These are phyloP conservation scores for Therioaphis trifolii DNA, from an alignment of 2,888 invertebrate genomes.

Conservation along the genomic window DNA sequence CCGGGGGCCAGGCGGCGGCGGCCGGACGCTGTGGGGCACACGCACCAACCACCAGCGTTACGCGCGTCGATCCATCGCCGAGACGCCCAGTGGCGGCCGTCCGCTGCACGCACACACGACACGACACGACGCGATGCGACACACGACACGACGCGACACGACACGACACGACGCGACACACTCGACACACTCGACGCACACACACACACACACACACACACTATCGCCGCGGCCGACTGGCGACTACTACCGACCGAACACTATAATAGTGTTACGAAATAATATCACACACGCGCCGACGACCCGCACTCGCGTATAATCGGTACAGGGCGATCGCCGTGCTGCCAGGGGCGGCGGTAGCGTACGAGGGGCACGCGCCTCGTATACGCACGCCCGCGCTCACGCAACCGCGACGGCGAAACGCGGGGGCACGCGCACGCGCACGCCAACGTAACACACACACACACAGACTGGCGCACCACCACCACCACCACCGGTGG, in stretches of 20 bases:
- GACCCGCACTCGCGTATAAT: too few species aligned
- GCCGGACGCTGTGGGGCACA: background rate
- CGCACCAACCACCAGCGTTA: too few species aligned
- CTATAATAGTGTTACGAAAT: too few species aligned
- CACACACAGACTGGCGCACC: too few species aligned
- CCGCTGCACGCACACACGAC: background rate
- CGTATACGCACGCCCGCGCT: conserved; percentile 45
- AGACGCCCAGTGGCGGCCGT: background rate
- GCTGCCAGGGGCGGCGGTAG: too few species aligned
- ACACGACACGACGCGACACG: background rate
- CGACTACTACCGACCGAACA: too few species aligned
- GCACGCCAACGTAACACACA: background rate
- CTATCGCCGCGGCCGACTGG: background rate
- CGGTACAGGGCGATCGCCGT: too few species aligned
- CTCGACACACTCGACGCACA: conserved; percentile 14
- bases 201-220: conserved; percentile 48
- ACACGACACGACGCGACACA: background rate
- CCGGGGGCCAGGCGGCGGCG: background rate
- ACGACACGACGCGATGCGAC: background rate
- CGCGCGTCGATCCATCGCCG: background rate
- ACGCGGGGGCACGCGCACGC: conserved; percentile 15
- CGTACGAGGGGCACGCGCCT: too few species aligned
- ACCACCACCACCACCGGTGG: too few species aligned
- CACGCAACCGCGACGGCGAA: conserved; percentile 27
- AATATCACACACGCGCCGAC: too few species aligned